phyloP scores from a whole-genome alignment of 2,888 invertebrate genomes.

The Toxonevra muliebris region DNA sequence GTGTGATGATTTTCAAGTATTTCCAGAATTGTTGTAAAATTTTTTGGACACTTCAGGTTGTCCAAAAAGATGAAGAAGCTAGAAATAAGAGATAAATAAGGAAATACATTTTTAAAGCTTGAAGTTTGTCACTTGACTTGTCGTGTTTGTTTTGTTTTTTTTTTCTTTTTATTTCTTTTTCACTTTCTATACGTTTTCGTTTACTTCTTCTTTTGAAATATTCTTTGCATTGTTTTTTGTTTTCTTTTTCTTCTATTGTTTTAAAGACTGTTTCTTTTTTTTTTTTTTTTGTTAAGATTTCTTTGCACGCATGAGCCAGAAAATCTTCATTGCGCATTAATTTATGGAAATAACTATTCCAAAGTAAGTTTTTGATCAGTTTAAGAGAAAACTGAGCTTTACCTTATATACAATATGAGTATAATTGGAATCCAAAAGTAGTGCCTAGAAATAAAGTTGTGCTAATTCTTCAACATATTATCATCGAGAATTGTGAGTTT shows the following conservation, averaged over 20 bases:
- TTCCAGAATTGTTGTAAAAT: no score
- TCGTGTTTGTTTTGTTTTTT: neutral
- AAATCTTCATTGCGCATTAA: neutral
- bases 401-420: no score
- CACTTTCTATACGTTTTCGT: neutral
- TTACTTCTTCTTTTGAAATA: neutral
- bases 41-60: no score
- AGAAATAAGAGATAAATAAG: no score
- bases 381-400: no score
- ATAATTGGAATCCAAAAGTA: no score
- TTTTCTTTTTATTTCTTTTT: neutral
- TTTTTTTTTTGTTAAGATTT: slow-evolving; percentile 11
- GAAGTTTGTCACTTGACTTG: neutral
- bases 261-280: slow-evolving; percentile 1
- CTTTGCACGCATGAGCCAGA: neutral
- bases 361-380: neutral
- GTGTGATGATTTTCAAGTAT: no score
- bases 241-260: neutral
- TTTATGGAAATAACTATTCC: neutral
- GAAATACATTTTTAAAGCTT: neutral
- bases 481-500: no score
- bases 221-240: neutral
- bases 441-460: no score
- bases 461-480: no score
- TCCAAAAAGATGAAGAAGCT: no score